Percentiles rank a stretch among this genome's conserved stretches.
These are phyloP conservation scores for Urocyon cinereoargenteus DNA, from an alignment of 2,797 vertebrate genomes.

Conservation along the genomic window DNA sequence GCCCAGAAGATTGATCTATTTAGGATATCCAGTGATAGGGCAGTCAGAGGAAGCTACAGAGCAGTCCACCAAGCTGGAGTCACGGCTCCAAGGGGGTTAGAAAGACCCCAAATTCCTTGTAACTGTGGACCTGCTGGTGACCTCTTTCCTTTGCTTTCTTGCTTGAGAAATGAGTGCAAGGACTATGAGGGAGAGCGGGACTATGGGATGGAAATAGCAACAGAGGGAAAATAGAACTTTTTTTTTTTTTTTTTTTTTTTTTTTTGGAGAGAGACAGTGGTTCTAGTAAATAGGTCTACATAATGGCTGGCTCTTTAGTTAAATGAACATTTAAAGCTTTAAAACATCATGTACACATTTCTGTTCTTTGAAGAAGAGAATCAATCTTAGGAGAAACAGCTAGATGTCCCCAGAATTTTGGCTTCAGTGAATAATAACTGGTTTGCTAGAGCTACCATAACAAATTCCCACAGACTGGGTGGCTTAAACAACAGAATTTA, in stretches of 20 bases:
- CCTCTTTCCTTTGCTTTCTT: constrained; percentile 1
- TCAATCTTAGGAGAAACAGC: not conserved
- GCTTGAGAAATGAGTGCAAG: not conserved
- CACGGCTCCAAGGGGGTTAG: not conserved
- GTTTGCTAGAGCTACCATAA: not conserved
- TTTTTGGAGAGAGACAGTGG: not conserved
- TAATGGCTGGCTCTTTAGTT: not conserved
- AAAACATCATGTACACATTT: not conserved
- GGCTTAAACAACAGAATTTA: not conserved
- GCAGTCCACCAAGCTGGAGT: not conserved
- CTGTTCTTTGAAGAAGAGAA: not conserved
- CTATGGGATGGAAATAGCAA: not conserved
- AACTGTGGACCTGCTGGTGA: not conserved
- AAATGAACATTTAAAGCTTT: not conserved
- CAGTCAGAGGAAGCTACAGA: not conserved
- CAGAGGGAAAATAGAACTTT: not conserved
- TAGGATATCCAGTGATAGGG: not conserved
- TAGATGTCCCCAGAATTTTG: not conserved
- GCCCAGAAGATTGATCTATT: not conserved
- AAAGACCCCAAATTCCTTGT: not conserved
- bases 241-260: not conserved
- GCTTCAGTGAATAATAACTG: not conserved
- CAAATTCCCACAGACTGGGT: not conserved
- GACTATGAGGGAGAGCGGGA: not conserved
- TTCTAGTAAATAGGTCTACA: not conserved